phyloP scores from a whole-genome alignment of 1,140 invertebrate genomes.

The Aphidius gifuensis region DNA sequence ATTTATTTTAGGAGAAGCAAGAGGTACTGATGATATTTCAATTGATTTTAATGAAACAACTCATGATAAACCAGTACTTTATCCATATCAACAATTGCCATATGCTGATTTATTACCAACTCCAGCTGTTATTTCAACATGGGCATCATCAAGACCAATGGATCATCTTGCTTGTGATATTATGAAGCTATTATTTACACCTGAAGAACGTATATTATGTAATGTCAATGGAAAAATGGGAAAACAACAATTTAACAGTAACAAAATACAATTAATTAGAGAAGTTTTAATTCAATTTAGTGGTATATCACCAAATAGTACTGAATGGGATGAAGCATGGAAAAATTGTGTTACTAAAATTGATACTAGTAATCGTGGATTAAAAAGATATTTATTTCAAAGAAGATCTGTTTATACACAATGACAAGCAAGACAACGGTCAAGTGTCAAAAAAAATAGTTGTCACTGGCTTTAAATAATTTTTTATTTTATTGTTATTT shows the following conservation, averaged over 20 bases:
- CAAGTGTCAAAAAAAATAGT: conserved; percentile 49
- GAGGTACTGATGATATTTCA: conserved; percentile 45
- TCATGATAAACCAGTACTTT: conserved; percentile 42
- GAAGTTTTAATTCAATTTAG: conserved; percentile 54
- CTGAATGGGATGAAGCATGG: conserved; percentile 55
- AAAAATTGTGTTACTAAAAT: conserved; percentile 58
- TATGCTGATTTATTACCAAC: conserved; percentile 54
- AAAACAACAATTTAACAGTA: conserved; percentile 55
- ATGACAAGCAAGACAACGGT: conserved; percentile 51
- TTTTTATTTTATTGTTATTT: conserved; percentile 2
- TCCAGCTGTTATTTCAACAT: conserved; percentile 51
- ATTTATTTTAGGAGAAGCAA: conserved; percentile 43
- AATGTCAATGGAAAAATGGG: conserved; percentile 59
- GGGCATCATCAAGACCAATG: conserved; percentile 54
- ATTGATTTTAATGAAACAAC: conserved; percentile 42
- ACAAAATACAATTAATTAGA: conserved; percentile 54
- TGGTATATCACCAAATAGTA: conserved; percentile 45
- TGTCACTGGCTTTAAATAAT: conserved; percentile 47
- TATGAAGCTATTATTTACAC: conserved; percentile 56
- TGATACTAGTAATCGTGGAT: conserved; percentile 55
- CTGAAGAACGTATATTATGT: conserved; percentile 54
- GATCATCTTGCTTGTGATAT: conserved; percentile 56
- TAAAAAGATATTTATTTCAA: conserved; percentile 55
- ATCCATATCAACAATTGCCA: conserved; percentile 52
- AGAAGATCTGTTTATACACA: conserved; percentile 49